Base-by-base conservation (phyloP, 2,113 vertebrate genomes). In the Cyprinodon variegatus region DNA sequence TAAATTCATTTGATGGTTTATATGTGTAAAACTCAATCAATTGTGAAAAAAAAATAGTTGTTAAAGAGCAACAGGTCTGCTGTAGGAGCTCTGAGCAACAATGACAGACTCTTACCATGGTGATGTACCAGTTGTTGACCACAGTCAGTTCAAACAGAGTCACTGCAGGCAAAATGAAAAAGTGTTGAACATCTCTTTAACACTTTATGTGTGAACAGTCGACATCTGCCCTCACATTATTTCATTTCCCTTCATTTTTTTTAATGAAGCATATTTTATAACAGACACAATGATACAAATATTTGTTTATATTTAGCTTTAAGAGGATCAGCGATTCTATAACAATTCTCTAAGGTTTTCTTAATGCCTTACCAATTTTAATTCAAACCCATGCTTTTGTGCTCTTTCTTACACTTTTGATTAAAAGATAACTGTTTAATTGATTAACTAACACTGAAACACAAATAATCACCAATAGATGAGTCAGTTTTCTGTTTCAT, bases 81-180 rank as follows among this genome's bases (percentile, higher is more conserved):
- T 12, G 72, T 17, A 29, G 72, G 12, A 59, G 20, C 20, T 62
- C 46, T 65, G 2, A 40, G 29, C 59, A 64, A 61, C 20, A 13
- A 39, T 29, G 36, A 12, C 43, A 43, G 48, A 43, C 57, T 68
- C 94, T 96, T 85, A 99, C 98, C 98, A 99, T 99, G 71, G 97
- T 98, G 86, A 99, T 99, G 91, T 99, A 99, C 98, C 98, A 99
- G 92, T 99, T 97, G 70, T 99, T 99, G 90, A 99, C 97, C 0
- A 99, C 98, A 0, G 96, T 99, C 87, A 99, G 92, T 91, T 99
- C 98, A 83, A 99, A 99, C 89, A 99, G 91, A 0, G 98, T 99
- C 84, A 99, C 98, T 99, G 92, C 36, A 89, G 77, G 14, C 38
- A 65, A 74, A 65, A 13, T n/a, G 40, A 50, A 0, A 57, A 59